Percentiles rank a stretch among this genome's conserved stretches.
Conservation (phyloP, 2,888 invertebrate genomes). For the Andrena minutula region DNA sequence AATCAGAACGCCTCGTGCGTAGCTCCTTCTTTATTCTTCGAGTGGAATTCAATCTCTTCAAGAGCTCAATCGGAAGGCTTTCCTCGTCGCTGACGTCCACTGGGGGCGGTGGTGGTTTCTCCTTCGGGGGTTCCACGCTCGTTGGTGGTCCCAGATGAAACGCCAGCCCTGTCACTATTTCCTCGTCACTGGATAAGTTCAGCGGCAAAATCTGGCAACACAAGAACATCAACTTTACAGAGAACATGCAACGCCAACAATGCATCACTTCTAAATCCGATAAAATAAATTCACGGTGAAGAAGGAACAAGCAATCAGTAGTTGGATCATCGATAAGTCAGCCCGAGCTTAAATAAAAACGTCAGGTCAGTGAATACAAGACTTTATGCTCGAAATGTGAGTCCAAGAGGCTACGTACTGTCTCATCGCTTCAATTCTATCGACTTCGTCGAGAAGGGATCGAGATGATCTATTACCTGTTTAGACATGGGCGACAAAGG, state of each 20-base stretch:
- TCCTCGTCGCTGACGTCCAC: slow-evolving; percentile 86
- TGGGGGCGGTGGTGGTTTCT: slow-evolving; percentile 94
- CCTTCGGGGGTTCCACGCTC: slow-evolving; percentile 92
- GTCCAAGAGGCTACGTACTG: background rate
- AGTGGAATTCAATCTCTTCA: slow-evolving; percentile 92
- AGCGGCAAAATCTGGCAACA: slow-evolving; percentile 79
- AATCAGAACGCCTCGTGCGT: slow-evolving; percentile 93
- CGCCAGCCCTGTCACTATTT: slow-evolving; percentile 78
- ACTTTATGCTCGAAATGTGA: background rate
- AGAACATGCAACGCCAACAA: background rate
- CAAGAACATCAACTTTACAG: slow-evolving; percentile 10
- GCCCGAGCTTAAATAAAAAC: background rate
- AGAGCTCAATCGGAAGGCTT: slow-evolving; percentile 85
- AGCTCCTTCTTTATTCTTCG: slow-evolving; percentile 95
- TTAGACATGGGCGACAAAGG: slow-evolving; percentile 78
- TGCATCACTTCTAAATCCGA: background rate
- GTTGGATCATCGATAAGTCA: background rate
- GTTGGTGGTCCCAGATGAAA: slow-evolving; percentile 88
- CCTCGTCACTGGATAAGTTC: slow-evolving; percentile 81
- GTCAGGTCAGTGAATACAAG: background rate
- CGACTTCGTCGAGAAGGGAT: background rate
- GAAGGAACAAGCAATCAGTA: background rate
- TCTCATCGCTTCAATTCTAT: background rate
- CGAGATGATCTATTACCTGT: slow-evolving; percentile 49
- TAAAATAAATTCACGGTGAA: background rate